Base-by-base conservation (phyloP, 2,113 vertebrate species). In the Amphilophus citrinellus region DNA sequence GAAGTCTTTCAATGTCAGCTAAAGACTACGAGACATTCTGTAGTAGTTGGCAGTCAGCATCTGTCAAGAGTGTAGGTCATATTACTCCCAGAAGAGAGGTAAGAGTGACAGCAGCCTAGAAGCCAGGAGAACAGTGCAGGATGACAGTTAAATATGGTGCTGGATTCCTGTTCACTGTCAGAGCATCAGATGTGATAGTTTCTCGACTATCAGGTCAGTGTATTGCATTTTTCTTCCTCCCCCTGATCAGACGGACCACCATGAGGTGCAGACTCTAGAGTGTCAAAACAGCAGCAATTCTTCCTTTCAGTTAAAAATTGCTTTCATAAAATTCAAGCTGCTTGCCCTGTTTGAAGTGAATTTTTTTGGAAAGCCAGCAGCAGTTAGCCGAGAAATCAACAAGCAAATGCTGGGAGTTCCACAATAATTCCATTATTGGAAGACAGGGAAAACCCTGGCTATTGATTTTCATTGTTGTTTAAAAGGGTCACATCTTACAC, bases 231-330 rank as follows among this genome's bases (percentile, higher is more conserved):
- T 59, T 66, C 60, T 44, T 32, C 68, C 1, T 81, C 32, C 63
- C 17, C 11, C 11, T 0, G 3, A 44, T 82, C 30, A 44, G 42
- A 84, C 18, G 22, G 10, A 79, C 78, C 35, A 32, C 22, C 71
- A 6, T 44, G 79, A 20, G 60, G 76, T 24, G 59, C 58, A 10
- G 14, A 53, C 53, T 22, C 57, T 32, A 86, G 27, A 18, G 58
- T 71, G 65, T 84, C 68, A 59, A 9, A 42, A 76, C 2, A 8
- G 24, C 63, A 47, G 78, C 57, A 6, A 76, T 63, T 60, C 83
- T 75, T 84, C 76, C 32, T 65, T 65, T 47, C 47, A 30, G 75
- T 60, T 68, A 80, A 75, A 85, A 87, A 87, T 85, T 88, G 84
- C 75, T 75, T 84, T 39, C 37, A 61, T 90, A 66, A 85, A 65